Evolutionary conservation across 92 coral and sea anemone species (phyloP), one percentile per base, ranked within the genome.

Genomic region (Parazoanthus swiftii): DNA sequence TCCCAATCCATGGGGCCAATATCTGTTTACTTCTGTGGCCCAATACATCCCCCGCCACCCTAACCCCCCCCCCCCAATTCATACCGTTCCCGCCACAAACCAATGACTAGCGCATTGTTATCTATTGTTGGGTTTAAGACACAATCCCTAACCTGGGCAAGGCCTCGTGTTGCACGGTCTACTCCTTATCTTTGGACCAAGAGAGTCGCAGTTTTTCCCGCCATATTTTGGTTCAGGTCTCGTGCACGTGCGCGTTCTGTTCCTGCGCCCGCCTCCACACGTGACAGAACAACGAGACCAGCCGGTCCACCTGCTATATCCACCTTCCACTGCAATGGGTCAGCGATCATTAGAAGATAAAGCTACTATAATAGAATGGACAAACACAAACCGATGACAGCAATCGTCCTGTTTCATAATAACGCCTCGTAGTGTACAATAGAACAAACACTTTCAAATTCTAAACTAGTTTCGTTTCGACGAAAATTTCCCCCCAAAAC

Each of bases 171-270:
- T 88, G 65, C 90, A 88, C 0, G 86, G 81, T 71, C 74, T 85
- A 16, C 42, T 80, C 44, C 48, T 65, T 25, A 59, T 59, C 16
- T 33, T 79, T 23, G 86, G 43, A 8, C 90, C 90, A 74, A 88
- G 82, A 37, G 59, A 33, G 20, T 71, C 58, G 81, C 90, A 88
- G 65, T 81, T 50, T 42, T 77, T 77, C 48, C 90, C 90, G 80
- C 86, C 90, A 73, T 80, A 88, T 72, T 79, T 80, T 39, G 90
- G 90, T 63, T 46, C 48, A 26, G 90, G 90, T 13, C 54, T 88
- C 20, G 81, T 79, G 76, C 90, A 88, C 18, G n/a, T 13, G 43
- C 90, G 90, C 38, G 86, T 80, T 33, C 81, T 39, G 51, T 21
- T 80, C 68, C 72, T 85, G 48, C 23, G 23, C 14, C 90, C 90